A percentile compares a stretch with the other conserved stretches of the same genome.
phyloP scores from a whole-genome alignment of 1,140 invertebrate species.

The Brachionus koreanus region DNA sequence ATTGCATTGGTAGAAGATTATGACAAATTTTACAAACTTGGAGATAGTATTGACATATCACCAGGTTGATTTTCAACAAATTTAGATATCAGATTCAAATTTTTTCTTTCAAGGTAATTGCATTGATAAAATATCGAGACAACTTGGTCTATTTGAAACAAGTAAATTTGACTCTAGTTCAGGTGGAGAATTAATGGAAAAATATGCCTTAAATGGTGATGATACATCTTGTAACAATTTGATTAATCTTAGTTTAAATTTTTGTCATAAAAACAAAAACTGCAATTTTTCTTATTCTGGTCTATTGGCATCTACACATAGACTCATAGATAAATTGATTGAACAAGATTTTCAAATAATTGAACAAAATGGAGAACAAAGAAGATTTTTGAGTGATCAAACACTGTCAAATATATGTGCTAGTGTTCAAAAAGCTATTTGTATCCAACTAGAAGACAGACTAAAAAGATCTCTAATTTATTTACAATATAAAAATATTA shows the following conservation, averaged over 20 bases:
- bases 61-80: constrained; percentile 66
- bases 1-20: constrained; percentile 72
- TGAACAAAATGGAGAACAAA: neutral
- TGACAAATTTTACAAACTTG: constrained; percentile 73
- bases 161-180: constrained; percentile 68
- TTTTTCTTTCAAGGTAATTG: constrained; percentile 8
- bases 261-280: constrained; percentile 53
- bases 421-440: constrained; percentile 1
- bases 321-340: constrained; percentile 58
- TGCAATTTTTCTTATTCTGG: constrained; percentile 83
- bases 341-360: neutral
- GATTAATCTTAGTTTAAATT: constrained; percentile 54
- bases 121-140: constrained; percentile 67
- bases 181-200: constrained; percentile 81
- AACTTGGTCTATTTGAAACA: constrained; percentile 76
- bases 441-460: constrained; percentile 4
- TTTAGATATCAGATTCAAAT: neutral
- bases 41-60: constrained; percentile 73
- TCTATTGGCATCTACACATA: constrained; percentile 63
- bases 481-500: constrained; percentile 2
- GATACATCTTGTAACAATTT: constrained; percentile 64
- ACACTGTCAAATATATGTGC: constrained; percentile 1
- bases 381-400: neutral
- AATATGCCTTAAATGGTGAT: constrained; percentile 70
- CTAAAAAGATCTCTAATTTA: constrained; percentile 3